Base-by-base conservation (phyloP, 2,113 vertebrate species). In the Muntiacus reevesi region DNA sequence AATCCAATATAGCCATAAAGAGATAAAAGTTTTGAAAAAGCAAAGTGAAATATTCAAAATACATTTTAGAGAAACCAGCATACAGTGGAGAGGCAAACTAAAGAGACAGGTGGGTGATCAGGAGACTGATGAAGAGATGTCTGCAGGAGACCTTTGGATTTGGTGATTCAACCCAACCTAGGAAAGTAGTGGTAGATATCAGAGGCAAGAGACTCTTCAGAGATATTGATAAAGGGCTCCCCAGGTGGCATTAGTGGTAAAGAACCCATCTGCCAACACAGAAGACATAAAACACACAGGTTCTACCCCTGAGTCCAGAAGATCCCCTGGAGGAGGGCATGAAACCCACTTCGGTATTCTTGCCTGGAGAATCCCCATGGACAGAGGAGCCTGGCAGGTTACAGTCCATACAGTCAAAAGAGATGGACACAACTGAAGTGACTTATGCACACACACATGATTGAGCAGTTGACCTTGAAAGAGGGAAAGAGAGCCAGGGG, bases 321-420 rank as follows among this genome's bases (percentile, higher is more conserved):
- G 71, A 43, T 43, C 40, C 36, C 25, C 71, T 76, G 71, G 23
- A 76, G 40, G 23, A 76, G 23, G 36, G 12, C 11, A 15, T 76
- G 71, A 12, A 76, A 43, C 12, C 71, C 71, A 76, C 23, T 23
- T 43, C 12, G 0, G 71, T 43, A 27, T 43, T 76, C 40, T 27
- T 76, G 71, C 40, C 71, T 76, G 71, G 40, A 43, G 40, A 27
- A 76, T 76, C 71, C 23, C 23, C 23, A 27, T 0, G 2, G 71
- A 76, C 12, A 15, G 71, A 43, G 23, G 40, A 43, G 21, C 40
- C 71, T 76, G 71, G 40, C 1, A 0, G 71, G 71, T 23, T 76
- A 43, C 23, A 43, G 71, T 43, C 40, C 23, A 27, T 15, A 43
- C 0, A 2, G 71, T 7, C 0, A 1, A 27, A 43, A 76, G 40